Evolutionary conservation across 2,113 vertebrate species (phyloP), one percentile per base, ranked within the genome.

Genomic region (Rhadina sibilatrix): DNA sequence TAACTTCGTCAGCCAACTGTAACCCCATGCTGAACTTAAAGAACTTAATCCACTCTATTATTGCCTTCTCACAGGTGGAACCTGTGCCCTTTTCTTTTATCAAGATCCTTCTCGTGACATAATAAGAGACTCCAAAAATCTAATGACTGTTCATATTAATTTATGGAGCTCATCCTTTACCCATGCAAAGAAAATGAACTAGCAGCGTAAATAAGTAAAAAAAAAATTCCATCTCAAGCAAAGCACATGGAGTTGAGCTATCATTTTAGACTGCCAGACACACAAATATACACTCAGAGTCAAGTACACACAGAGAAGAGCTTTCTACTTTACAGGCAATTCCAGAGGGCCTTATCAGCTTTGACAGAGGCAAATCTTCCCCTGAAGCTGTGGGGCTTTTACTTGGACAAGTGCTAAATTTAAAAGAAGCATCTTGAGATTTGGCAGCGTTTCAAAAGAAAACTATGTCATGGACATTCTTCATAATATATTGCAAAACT

Each of bases 31-130:
- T 94, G 96, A 96, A 97, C 86, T 68, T 94, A 56, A 81, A 96
- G 83, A 97, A 94, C 89, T 96, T 96, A 98, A 98, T 97, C 94
- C 94, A 63, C 76, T 94, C 94, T 94, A 69, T 97, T 97, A 97
- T 75, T 97, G 97, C 96, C 91, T 97, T 94, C 82, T 87, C 97
- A 96, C 96, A 98, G 97, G 97, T 98, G 96, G 94, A 96, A 97
- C 87, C 93, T 96, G 94, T 95, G 96, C 89, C 88, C 94, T 97
- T 97, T 96, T 89, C 92, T 96, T 97, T 97, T 93, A 96, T 90
- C 94, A 91, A 94, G 85, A 88, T 96, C 94, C 76, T 92, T 70
- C 37, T 96, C 23, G 4, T 92, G 94, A 96, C 93, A 94, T 95
- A 93, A 96, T 66, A 95, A 96, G 93, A 90, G 61, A 90, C 44